Base-by-base conservation (phyloP, 2,888 invertebrate species). In the Cryptus armator region DNA sequence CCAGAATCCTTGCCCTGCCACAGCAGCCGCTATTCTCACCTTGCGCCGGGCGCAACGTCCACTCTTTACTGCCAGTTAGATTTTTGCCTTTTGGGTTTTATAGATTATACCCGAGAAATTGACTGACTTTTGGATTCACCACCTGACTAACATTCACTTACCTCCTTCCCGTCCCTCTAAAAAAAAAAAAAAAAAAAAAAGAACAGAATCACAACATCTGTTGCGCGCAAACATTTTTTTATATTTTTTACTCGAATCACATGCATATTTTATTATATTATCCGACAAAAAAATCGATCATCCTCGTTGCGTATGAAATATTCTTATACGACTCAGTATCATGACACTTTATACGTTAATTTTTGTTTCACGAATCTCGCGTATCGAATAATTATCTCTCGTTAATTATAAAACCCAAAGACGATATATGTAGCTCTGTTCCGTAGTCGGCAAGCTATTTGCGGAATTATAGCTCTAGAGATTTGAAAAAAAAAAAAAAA, bases 21-120 rank as follows among this genome's bases (percentile, higher is more conserved):
- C 90, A 90, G 90, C 92, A 91, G 90, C 91, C 89, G 91, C 92
- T 92, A 84, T 84, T 84, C 74, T 86, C 91, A 91, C 89, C 87
- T 93, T 92, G 93, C 93, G 93, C 93, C 92, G 92, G 91, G 92
- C 92, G 93, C 93, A 93, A 92, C 87, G 92, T 93, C 92, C 91
- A 92, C 88, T 90, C 90, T 92, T 89, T 92, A 93, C 93, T 93
- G 93, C 93, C 93, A 93, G 91, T 91, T 92, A 92, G 89, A 91
- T 90, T 89, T 89, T 88, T 86, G 86, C 85, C 87, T 87, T 90
- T 92, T 90, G 91, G 91, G 90, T 92, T 92, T 92, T 91, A 90
- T 91, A 90, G 87, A 87, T 78, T 72, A 62, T 62, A 83, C 64
- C 24, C 62, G 81, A 76, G 81, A 75, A 80, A 75, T 78, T 75